A percentile compares a stretch with the other conserved stretches of the same genome.
These are phyloP conservation scores for Ceratina australensis DNA, from an alignment of 1,140 invertebrate genomes.

Conservation along the genomic window DNA sequence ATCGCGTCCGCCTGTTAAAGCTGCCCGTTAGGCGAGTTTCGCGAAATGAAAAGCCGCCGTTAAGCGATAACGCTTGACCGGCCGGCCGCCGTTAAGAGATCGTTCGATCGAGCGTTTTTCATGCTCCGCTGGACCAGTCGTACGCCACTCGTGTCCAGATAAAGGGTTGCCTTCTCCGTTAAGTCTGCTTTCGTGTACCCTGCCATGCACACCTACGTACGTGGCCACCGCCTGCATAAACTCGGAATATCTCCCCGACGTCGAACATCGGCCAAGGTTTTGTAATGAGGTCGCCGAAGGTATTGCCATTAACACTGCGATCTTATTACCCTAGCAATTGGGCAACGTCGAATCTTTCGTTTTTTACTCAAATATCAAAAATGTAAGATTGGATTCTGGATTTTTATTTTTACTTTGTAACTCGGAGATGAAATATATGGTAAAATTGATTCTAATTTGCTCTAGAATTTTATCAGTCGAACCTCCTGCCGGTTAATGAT, in stretches of 20 bases:
- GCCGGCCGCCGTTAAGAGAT: conserved; percentile 44
- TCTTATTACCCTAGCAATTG: conserved; percentile 1
- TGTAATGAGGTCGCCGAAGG: conserved; percentile 26
- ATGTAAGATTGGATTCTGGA: no score
- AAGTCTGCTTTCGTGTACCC: conserved; percentile 57
- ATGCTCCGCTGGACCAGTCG: conserved; percentile 50
- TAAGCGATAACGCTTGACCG: conserved; percentile 53
- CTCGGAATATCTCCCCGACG: conserved; percentile 36
- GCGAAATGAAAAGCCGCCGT: conserved; percentile 61
- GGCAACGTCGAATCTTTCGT: background rate
- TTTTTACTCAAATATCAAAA: no score
- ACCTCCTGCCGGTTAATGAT: no score
- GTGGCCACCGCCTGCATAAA: background rate
- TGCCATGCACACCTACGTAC: conserved; percentile 31
- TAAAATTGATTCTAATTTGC: no score
- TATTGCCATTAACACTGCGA: conserved; percentile 4
- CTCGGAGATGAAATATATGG: no score
- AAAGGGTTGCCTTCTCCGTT: conserved; percentile 52
- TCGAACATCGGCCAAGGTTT: conserved; percentile 26
- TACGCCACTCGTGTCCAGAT: conserved; percentile 51
- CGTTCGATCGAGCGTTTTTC: conserved; percentile 58
- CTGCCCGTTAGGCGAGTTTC: conserved; percentile 46
- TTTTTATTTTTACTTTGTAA: no score
- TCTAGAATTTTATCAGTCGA: no score
- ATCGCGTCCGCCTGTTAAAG: conserved; percentile 19